Conservation (phyloP, 2,113 vertebrate genomes). For the Dicrurus megarhynchus region DNA sequence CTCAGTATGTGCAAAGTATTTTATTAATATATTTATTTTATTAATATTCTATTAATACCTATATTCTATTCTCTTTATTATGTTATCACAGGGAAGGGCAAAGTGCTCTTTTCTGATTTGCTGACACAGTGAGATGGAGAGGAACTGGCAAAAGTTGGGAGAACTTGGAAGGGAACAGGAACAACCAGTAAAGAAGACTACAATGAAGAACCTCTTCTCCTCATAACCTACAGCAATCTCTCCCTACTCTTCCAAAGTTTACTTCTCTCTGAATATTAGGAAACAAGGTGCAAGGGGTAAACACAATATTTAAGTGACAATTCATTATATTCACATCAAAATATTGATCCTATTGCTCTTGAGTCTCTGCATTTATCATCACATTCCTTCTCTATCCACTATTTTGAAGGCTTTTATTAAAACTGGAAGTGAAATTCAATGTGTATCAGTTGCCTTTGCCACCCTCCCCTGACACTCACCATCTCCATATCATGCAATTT, state of each 20-base stretch:
- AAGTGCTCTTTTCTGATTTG: background rate
- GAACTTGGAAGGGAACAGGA: background rate
- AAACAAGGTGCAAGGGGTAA: background rate
- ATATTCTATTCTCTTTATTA: background rate
- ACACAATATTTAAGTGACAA: background rate
- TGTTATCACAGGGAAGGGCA: background rate
- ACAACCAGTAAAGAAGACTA: background rate
- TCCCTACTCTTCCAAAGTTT: background rate
- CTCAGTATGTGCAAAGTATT: background rate
- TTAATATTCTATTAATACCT: background rate
- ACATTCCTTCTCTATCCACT: background rate
- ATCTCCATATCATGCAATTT: slow-evolving; percentile 96
- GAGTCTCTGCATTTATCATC: background rate
- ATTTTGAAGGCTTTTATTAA: background rate
- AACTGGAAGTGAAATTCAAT: background rate
- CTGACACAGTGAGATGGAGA: background rate
- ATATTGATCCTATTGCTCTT: rapidly evolving
- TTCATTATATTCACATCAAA: background rate
- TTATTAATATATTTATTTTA: no score
- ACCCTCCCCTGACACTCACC: slow-evolving; percentile 73
- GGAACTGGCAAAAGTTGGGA: background rate
- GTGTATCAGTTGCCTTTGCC: background rate
- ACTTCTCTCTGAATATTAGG: background rate
- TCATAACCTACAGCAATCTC: background rate
- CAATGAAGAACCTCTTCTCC: background rate